These are phyloP conservation scores for Calonectris borealis DNA, from an alignment of 2,113 vertebrate genomes.

Conservation along the genomic window DNA sequence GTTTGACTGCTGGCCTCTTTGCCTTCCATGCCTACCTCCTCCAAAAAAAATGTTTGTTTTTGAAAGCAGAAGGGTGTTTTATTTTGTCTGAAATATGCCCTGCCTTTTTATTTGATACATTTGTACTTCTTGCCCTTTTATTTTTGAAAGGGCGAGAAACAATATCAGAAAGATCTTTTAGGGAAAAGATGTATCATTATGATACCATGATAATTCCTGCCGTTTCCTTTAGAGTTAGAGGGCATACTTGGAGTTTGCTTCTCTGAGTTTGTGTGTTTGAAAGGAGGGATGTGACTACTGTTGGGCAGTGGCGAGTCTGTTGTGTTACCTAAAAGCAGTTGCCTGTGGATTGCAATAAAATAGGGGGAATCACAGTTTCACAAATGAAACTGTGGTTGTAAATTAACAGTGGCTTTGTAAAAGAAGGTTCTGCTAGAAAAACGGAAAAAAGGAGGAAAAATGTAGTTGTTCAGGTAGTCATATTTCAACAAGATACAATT, in stretches of 20 bases:
- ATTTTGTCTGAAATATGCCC: background rate
- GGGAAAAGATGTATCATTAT: background rate
- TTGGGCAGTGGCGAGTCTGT: background rate
- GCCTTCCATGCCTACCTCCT: background rate
- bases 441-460: background rate
- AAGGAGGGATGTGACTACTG: background rate
- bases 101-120: background rate
- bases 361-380: background rate
- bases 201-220: background rate
- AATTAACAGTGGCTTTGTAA: background rate
- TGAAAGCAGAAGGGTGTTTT: background rate
- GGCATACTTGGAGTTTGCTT: background rate
- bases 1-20: background rate
- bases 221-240: background rate
- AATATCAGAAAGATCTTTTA: background rate
- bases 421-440: background rate
- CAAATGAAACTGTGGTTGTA: background rate
- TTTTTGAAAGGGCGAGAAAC: background rate
- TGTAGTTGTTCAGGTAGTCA: background rate
- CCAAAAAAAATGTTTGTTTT: background rate
- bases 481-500: background rate
- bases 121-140: background rate
- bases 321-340: background rate
- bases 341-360: background rate
- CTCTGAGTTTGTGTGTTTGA: background rate